Conservation (phyloP, 2,797 vertebrate genomes). For the Sebastiscus tertius region DNA sequence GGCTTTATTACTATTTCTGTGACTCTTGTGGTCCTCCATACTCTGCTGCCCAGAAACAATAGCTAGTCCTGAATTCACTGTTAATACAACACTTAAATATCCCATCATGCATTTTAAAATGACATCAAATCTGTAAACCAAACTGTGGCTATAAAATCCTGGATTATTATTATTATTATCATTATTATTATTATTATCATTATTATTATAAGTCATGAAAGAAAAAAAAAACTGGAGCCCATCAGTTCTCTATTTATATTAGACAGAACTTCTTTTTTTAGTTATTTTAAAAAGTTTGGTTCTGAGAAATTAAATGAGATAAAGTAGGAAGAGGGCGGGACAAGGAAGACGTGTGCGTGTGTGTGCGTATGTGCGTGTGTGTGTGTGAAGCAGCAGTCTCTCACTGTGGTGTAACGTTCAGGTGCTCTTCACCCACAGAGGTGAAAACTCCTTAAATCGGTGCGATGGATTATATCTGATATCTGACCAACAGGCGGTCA, state of each 20-base stretch:
- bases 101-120: background rate
- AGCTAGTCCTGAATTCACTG: background rate
- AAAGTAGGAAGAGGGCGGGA: conserved; percentile 50
- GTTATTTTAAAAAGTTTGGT: background rate
- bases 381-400: background rate
- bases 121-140: background rate
- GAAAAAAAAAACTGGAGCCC: no score
- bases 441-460: conserved; percentile 9
- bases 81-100: background rate
- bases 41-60: background rate
- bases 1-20: no score
- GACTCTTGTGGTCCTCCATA: no score
- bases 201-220: no score
- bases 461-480: conserved; percentile 40
- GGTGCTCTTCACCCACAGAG: conserved; percentile 47
- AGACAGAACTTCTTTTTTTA: background rate
- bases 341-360: background rate
- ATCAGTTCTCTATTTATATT: background rate
- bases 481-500: background rate
- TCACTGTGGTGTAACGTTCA: conserved; percentile 27
- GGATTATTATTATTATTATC: no score
- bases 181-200: no score
- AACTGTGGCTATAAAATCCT: background rate
- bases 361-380: no score
- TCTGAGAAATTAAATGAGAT: background rate